Conservation (phyloP, 2,113 vertebrate species). For the Dunckerocampus dactyliophorus region DNA sequence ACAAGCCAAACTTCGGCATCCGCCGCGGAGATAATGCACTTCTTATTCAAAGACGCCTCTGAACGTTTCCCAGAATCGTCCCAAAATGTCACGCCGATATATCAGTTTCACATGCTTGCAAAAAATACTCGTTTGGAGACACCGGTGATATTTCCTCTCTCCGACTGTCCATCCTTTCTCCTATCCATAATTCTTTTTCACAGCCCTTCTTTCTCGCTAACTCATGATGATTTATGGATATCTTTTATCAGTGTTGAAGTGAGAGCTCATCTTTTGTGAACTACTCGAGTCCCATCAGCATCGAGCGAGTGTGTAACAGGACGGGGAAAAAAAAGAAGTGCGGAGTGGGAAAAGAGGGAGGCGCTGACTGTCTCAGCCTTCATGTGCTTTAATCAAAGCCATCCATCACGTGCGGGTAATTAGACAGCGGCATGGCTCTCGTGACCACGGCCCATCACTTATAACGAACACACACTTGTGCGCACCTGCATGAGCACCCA, state of each 20-base stretch:
- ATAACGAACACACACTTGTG: conserved; percentile 15
- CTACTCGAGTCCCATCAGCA: conserved; percentile 39
- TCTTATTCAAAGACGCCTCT: too few relatives aligned
- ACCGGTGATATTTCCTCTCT: conserved; percentile 5
- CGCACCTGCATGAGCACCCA: conserved; percentile 5
- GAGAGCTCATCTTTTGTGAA: conserved; percentile 55
- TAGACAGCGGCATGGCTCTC: conserved; percentile 60
- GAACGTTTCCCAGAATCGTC: too few relatives aligned
- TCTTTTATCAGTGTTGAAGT: conserved; percentile 61
- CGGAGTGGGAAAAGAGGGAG: conserved; percentile 4
- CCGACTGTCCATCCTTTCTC: conserved; percentile 6
- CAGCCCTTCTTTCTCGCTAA: conserved; percentile 4
- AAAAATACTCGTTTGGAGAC: conserved; percentile 12
- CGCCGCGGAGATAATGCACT: too few relatives aligned
- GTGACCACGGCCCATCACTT: conserved; percentile 43
- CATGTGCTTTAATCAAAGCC: conserved; percentile 63
- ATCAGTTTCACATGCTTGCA: neutral
- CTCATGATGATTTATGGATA: conserved; percentile 53
- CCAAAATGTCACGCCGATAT: too few relatives aligned
- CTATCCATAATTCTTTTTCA: conserved; percentile 11
- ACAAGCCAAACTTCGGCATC: too few relatives aligned
- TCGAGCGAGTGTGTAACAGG: conserved; percentile 12
- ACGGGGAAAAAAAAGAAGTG: neutral
- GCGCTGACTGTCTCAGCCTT: conserved; percentile 37
- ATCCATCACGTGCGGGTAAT: conserved; percentile 69